Evolutionary conservation across 2,888 invertebrate species (phyloP).

Genomic region (Anthophora plumipes): DNA sequence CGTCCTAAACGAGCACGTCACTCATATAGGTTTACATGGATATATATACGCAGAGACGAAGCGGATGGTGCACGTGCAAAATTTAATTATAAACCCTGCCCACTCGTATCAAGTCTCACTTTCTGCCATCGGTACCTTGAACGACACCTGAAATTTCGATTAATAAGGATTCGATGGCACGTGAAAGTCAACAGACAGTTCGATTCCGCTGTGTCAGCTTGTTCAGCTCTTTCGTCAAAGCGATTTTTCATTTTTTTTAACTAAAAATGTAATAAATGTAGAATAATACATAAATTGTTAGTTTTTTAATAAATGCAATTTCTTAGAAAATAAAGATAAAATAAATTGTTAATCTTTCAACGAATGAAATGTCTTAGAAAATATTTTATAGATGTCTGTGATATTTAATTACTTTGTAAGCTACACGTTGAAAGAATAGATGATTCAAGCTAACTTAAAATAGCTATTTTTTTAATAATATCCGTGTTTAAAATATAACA

Average conservation of each 20-base stretch:
- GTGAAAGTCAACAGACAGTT: neutral
- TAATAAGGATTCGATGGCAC: conserved; percentile 26
- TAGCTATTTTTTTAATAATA: too few relatives aligned
- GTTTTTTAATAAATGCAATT: too few relatives aligned
- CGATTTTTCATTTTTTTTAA: neutral
- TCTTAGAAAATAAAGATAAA: too few relatives aligned
- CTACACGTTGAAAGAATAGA: too few relatives aligned
- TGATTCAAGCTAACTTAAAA: too few relatives aligned
- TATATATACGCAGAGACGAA: conserved; percentile 15
- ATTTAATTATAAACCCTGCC: conserved; percentile 66
- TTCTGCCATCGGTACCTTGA: conserved; percentile 3
- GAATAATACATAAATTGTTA: too few relatives aligned
- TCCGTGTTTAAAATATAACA: too few relatives aligned
- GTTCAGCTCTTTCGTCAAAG: neutral
- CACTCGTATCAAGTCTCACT: conserved; percentile 14
- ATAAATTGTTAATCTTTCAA: too few relatives aligned
- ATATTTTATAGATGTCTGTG: too few relatives aligned
- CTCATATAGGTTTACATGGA: conserved; percentile 31
- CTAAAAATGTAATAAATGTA: neutral
- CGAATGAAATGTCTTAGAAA: too few relatives aligned
- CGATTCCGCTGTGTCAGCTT: neutral
- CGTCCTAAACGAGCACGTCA: conserved; percentile 54
- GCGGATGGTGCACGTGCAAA: conserved; percentile 63
- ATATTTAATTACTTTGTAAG: too few relatives aligned
- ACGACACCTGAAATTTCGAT: conserved; percentile 38